Conservation (phyloP, 2,113 vertebrate species). For the Noturus placidus region DNA sequence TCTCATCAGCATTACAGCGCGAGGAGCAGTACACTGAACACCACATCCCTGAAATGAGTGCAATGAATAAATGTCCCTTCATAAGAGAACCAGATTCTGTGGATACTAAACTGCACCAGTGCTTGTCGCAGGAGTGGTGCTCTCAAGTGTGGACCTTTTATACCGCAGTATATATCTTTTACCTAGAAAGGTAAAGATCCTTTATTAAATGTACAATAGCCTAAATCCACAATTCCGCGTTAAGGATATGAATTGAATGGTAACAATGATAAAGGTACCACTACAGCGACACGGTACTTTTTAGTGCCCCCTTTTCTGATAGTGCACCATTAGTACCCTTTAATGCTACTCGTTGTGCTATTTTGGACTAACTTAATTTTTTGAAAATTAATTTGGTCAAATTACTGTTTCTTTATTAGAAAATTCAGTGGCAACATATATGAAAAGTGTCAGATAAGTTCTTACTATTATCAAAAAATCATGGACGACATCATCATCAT, state of each 20-base stretch:
- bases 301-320: background rate
- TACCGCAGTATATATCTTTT: background rate
- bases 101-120: background rate
- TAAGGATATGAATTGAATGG: background rate
- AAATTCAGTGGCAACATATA: background rate
- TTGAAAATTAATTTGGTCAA: background rate
- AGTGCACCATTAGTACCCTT: background rate
- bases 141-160: background rate
- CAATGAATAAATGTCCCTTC: background rate
- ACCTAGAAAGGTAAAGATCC: background rate
- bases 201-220: background rate
- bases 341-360: background rate
- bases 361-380: background rate
- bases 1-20: background rate
- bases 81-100: background rate
- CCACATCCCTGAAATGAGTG: background rate
- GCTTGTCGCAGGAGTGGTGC: background rate
- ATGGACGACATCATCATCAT: background rate
- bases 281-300: background rate
- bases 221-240: background rate
- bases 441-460: background rate
- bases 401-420: background rate
- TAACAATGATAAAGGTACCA: background rate
- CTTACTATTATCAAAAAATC: background rate
- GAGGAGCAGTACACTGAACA: background rate